Evolutionary conservation across 2,888 invertebrate genomes (phyloP), one percentile per base, ranked within the genome.

Genomic region (Piscicola geometra): DNA sequence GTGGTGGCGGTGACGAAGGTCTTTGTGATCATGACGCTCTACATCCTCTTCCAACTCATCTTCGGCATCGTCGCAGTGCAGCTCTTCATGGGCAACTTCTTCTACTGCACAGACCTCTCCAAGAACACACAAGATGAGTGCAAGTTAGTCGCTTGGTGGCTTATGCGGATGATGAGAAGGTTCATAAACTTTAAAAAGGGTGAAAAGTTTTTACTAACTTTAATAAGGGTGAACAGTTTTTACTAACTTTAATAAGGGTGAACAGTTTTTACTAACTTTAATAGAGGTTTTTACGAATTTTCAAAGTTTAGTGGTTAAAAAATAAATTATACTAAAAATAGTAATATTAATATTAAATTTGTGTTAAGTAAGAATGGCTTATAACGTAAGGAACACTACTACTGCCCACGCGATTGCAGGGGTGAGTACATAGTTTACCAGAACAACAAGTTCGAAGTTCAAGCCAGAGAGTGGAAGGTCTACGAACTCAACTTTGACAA

Each of bases 1-100:
- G 97, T 99, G 88, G 98, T 97, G 90, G 98, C 98, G 87, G 90
- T 99, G 88, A 98, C 98, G 90, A 99, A 99, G 88, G 99, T 99
- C 88, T 95, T 98, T 88, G 98, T 98, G 90, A 99, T 99, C 90
- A 93, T 99, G 88, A 97, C 99, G 88, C 98, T 99, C 89, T 99
- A 98, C 88, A 93, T 97, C 90, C 91, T 99, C 88, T 85, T 86
- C 81, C 96, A 98, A 91, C 97, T 98, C 90, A 98, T 99, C 89
- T 97, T 97, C 89, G 97, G 95, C 90, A 98, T 99, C 88, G 98
- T 99, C 88, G 98, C 97, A 88, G 98, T 99, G 87, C 98, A 98
- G 90, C 91, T 99, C 86, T 98, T 99, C 90, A 99, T 98, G 89
- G 98, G 98, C 86, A 95, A 94, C 89, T 99, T 99, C 90, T 97